Conservation (phyloP, 2,888 invertebrate genomes). For the Oegoconia quadripuncta region DNA sequence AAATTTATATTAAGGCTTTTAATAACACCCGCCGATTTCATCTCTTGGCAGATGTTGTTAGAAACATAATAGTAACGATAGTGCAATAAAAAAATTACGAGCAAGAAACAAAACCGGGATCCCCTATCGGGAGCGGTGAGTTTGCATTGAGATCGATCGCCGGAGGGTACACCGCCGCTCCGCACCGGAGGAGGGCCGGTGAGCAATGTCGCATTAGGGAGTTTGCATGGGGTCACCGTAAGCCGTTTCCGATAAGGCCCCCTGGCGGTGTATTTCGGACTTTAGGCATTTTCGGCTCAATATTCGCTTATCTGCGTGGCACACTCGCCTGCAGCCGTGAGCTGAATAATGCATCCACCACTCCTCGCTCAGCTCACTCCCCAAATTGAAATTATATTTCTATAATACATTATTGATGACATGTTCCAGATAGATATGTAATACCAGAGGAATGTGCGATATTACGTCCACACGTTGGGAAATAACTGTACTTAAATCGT, state of each 20-base stretch:
- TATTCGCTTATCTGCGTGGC: conserved; percentile 68
- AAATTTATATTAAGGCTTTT: no score
- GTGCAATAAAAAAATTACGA: conserved; percentile 62
- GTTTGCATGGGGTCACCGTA: conserved; percentile 76
- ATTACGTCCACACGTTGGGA: no score
- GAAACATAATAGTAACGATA: conserved; percentile 25
- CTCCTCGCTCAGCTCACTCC: conserved; percentile 36
- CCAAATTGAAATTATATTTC: conserved; percentile 72
- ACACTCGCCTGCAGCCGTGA: conserved; percentile 66
- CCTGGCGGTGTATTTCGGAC: conserved; percentile 33
- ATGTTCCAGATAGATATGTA: not conserved
- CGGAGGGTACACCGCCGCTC: conserved; percentile 31
- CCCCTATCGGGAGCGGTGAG: conserved; percentile 54
- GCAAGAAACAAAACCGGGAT: conserved; percentile 57
- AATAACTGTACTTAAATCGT: no score
- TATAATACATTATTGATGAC: conserved; percentile 53
- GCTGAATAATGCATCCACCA: conserved; percentile 62
- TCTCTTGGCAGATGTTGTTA: no score
- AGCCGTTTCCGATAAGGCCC: conserved; percentile 80
- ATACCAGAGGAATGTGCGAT: no score
- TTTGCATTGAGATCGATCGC: conserved; percentile 77
- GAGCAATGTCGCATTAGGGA: conserved; percentile 73
- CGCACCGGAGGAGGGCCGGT: conserved; percentile 36
- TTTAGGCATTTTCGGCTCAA: conserved; percentile 54
- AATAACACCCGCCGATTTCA: no score